phyloP scores from a whole-genome alignment of 2,113 vertebrate genomes.

The Hiodon tergisus region DNA sequence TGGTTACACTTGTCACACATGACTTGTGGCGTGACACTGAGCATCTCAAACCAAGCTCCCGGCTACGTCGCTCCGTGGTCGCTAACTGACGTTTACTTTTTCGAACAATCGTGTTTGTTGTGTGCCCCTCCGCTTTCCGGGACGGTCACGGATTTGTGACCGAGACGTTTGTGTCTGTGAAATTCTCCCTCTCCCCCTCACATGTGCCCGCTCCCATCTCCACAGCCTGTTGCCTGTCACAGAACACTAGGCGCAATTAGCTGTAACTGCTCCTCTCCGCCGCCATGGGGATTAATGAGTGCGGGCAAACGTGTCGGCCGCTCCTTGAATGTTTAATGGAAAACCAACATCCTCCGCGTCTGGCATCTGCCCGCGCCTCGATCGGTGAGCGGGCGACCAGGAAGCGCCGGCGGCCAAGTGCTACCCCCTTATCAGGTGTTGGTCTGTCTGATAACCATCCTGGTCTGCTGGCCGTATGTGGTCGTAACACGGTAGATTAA shows the following conservation, averaged over 20 bases:
- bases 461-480: slow-evolving; percentile 12
- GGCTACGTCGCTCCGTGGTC: too few relatives aligned
- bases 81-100: too few relatives aligned
- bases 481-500: slow-evolving; percentile 17
- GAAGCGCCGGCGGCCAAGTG: not conserved
- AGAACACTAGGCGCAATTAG: not conserved
- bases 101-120: too few relatives aligned
- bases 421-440: slow-evolving; percentile 5
- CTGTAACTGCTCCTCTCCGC: not conserved
- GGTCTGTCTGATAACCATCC: slow-evolving; percentile 32
- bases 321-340: not conserved
- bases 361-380: not conserved
- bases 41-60: too few relatives aligned
- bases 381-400: not conserved
- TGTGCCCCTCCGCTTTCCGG: too few relatives aligned
- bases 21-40: too few relatives aligned
- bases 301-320: not conserved
- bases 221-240: not conserved
- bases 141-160: too few relatives aligned
- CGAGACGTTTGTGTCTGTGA: too few relatives aligned
- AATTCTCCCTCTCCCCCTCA: too few relatives aligned
- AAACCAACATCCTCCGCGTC: not conserved
- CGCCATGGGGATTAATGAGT: not conserved
- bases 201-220: too few relatives aligned
- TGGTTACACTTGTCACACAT: too few relatives aligned